Base-by-base conservation (phyloP, 2,113 vertebrate species). In the Xiphophorus maculatus region DNA sequence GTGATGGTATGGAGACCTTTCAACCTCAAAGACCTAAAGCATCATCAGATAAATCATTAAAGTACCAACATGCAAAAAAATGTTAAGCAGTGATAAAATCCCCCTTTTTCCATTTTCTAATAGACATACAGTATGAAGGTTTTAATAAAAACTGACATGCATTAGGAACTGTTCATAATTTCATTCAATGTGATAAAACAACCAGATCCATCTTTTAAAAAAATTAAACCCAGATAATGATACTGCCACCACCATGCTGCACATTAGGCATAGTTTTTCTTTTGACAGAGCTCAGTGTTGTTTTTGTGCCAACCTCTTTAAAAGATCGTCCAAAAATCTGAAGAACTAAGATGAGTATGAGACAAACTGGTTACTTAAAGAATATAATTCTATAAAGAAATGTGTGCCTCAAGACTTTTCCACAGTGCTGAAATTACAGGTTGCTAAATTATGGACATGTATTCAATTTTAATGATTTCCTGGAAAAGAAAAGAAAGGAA, bases 381-480 rank as follows among this genome's bases (percentile, higher is more conserved):
- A 54, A 54, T 54, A 9, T 22, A 54, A 22, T 54, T 22, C 8
- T 22, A 25, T 54, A 2, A 54, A 54, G 4, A 63, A 62, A 62
- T 1, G 14, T 29, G n/a, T 3, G 5, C 40, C 14, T 42, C 40
- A 42, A 15, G 62, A 30, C 14, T 19, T 63, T 30, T 29, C 12
- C 13, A 15, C 29, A 17, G 29, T 14, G 17, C 62, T 63, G 14
- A 4, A 30, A 63, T 15, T 19, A 30, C 22, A 15, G 13, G 22
- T 63, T 44, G 19, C 48, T 44, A 14, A 74, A 40, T 33, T 54
- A 72, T 64, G 63, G 65, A 25, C 54, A 42, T 15, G 0, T 28
- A 30, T 79, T 66, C 11, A 65, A 73, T 32, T 64, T 28, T 62
- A 62, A 69, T 68, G 19, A 14, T 14, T 63, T 37, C 64, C 15